Evolutionary conservation across 30 jellyfish, hydroid and myxozoan species (phyloP).

Genomic region (Turritopsis dohrnii): DNA sequence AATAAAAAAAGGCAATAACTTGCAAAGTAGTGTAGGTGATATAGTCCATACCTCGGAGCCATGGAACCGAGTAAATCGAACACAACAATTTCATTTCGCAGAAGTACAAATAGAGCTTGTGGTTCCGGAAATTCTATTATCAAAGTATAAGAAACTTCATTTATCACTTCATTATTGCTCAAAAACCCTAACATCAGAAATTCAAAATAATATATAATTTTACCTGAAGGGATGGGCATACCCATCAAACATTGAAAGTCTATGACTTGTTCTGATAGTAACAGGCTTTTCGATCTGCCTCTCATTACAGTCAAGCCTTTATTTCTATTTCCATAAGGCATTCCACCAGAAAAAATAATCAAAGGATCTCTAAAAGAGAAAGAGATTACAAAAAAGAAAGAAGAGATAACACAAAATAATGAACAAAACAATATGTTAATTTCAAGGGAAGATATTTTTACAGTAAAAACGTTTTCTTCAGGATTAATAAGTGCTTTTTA

Average conservation of each 20-base stretch:
- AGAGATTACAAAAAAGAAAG: too few relatives aligned
- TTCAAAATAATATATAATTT: not conserved
- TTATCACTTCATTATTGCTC: too few relatives aligned
- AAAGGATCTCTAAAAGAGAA: conserved; percentile 59
- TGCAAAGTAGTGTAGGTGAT: too few relatives aligned
- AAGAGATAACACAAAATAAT: too few relatives aligned
- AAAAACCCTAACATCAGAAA: not conserved
- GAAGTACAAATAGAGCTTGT: conserved; percentile 60
- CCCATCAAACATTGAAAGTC: conserved; percentile 61
- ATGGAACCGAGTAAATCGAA: conserved; percentile 73
- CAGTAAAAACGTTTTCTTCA: too few relatives aligned
- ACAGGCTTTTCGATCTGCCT: conserved; percentile 80
- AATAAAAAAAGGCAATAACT: too few relatives aligned
- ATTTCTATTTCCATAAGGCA: conserved; percentile 73
- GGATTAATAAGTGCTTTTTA: too few relatives aligned
- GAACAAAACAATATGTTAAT: too few relatives aligned
- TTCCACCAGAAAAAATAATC: conserved; percentile 79
- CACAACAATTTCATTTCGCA: conserved; percentile 77
- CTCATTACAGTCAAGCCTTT: conserved; percentile 83
- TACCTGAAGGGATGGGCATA: conserved; percentile 78
- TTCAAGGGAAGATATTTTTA: too few relatives aligned
- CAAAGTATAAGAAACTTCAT: not conserved
- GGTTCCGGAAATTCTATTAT: conserved; percentile 76
- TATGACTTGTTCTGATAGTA: conserved; percentile 69
- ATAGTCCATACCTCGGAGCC: conserved; percentile 60